Base-by-base conservation (phyloP, 2,113 vertebrate species). In the Centropristis striata region DNA sequence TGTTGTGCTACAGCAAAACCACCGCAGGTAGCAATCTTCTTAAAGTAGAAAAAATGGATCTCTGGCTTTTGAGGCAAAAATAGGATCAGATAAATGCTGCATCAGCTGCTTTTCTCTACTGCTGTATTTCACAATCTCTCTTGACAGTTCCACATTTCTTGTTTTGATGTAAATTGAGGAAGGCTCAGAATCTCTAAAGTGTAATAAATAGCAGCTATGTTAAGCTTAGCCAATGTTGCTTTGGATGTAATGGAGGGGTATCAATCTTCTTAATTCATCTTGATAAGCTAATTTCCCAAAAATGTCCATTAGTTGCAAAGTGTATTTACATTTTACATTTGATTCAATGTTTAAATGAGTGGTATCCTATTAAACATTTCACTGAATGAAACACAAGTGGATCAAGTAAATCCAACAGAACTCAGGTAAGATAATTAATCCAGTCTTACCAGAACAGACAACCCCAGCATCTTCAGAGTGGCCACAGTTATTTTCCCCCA, bases 391-490 rank as follows among this genome's bases (percentile, higher is more conserved):
- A 46, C 23, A 20, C 9, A 12, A 25, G 6, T 53, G 16, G 21
- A 7, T 16, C 23, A 46, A 32, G 16, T 11, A 23, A n/a, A 5
- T n/a, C 10, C 50, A 55, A 54, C 1, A 42, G 18, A 15, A 70
- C 7, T 49, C 10, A 66, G 1, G 32, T 20, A 5, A 50, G 5
- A 39, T 8, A 69, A 8, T 13, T 4, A 63, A 42, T 21, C 25
- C 6, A 10, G 20, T 23, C 54, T 59, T 58, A 91, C 89, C 88
- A 77, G 85, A 86, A 51, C 92, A 94, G 42, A 86, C 0, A 7
- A 94, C 88, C 1, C 93, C 91, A 8, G 87, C 92, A 54, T 94
- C 93, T 89, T 94, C 92, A 49, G 2, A 0, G 0, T 94, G 93
- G 21, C 54, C 71, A 36, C 93, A 94, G 71, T 93, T 74, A 46